Evolutionary conservation across 2,113 vertebrate genomes (phyloP), one percentile per base, ranked within the genome.

Genomic region (Scomber japonicus): DNA sequence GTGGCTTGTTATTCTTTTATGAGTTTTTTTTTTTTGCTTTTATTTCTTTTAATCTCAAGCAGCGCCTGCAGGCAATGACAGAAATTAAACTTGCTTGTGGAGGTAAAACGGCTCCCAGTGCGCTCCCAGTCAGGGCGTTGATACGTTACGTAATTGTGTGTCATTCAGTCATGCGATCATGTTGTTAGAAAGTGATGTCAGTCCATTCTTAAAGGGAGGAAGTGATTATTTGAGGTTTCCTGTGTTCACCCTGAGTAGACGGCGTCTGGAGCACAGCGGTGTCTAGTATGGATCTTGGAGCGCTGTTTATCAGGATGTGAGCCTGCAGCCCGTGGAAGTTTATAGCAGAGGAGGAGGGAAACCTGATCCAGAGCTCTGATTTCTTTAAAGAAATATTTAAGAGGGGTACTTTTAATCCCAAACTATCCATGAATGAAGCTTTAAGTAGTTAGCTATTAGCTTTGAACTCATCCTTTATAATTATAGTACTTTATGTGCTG

Each of bases 221-320:
- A 94, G 85, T 60, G 70, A 87, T 88, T 70, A 62, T 84, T 85
- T 81, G 54, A 80, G 83, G 87, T 91, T 94, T 94, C 90, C 93
- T 88, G 82, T 59, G 73, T 51, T 76, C 61, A n/a, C 60, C 56
- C 63, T 50, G 30, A 50, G 69, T 75, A 70, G 54, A 68, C 48
- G 31, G 14, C 40, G 72, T 82, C 87, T 83, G 71, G 72, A 54
- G 51, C 30, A 0, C 5, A 21, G 66, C 13, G 56, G 78, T 24
- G 19, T 44, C 19, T 27, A 16, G 15, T 71, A 66, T 71, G 59
- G 79, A 72, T 71, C 56, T 66, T 40, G 44, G 71, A 79, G 51
- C 3, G 17, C 27, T 48, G 61, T 76, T 83, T 30, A 14, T 76
- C 82, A 82, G 89, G 85, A 87, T 77, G 84, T 75, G 75, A 80